Base-by-base conservation (phyloP, 1,140 invertebrate species). In the Proales similis region DNA sequence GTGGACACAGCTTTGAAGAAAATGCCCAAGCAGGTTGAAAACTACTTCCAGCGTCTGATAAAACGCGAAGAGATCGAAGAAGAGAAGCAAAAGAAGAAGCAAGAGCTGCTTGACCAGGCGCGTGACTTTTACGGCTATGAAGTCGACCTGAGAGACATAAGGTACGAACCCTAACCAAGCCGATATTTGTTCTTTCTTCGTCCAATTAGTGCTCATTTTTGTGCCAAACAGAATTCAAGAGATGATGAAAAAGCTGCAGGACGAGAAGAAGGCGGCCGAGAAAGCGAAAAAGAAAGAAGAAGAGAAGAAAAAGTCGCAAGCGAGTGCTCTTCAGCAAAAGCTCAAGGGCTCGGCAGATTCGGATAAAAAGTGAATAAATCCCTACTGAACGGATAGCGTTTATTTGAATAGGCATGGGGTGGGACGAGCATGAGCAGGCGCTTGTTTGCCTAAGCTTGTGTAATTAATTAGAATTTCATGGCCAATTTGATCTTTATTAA, bases 121-220 rank as follows among this genome's bases (percentile, higher is more conserved):
- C 30, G 57, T 33, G 57, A 62, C 4, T 62, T 46, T 46, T 62
- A 62, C 32, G 57, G 57, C 24, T 62, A 62, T 46, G 39, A 62
- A 4, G 43, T 62, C 9, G 57, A 62, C 26, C 1, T 62, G 42
- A 29, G 43, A 3, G 57, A 62, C 20, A 29, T 45, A 9, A 57
- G n/a, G n/a, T n/a, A n/a, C n/a, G n/a, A n/a, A n/a, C n/a, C n/a
- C n/a, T n/a, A n/a, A n/a, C n/a, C n/a, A n/a, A n/a, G n/a, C n/a
- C n/a, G n/a, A n/a, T n/a, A n/a, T n/a, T n/a, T n/a, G n/a, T n/a
- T n/a, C n/a, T n/a, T n/a, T n/a, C n/a, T n/a, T n/a, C n/a, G n/a
- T n/a, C n/a, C n/a, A n/a, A n/a, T n/a, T n/a, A n/a, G n/a, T n/a
- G n/a, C n/a, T n/a, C n/a, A n/a, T n/a, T n/a, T n/a, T n/a, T n/a